phyloP scores from a whole-genome alignment of 2,113 vertebrate genomes.

The Eudorcas thomsonii region DNA sequence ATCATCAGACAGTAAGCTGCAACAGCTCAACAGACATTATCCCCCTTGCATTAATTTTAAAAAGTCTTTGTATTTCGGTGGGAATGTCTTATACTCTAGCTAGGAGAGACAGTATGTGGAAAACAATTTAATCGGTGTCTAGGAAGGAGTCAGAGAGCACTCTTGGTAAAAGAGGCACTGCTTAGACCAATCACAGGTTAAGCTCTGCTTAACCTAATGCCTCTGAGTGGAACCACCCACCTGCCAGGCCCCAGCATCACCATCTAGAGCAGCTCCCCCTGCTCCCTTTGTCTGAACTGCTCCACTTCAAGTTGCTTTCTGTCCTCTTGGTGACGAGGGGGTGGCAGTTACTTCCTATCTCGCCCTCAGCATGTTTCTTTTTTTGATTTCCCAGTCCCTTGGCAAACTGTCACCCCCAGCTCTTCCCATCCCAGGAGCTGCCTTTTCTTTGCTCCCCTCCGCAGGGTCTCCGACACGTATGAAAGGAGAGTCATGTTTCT shows the following conservation, averaged over 20 bases:
- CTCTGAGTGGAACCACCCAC: neutral
- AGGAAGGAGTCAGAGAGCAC: neutral
- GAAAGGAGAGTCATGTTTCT: neutral
- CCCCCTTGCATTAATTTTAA: neutral
- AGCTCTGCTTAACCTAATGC: neutral
- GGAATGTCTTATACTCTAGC: neutral
- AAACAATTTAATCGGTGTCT: neutral
- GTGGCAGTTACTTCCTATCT: neutral
- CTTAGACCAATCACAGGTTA: neutral
- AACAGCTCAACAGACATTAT: neutral
- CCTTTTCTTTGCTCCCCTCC: rapidly evolving
- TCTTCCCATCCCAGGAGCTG: neutral
- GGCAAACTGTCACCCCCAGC: neutral
- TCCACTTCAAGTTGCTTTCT: neutral
- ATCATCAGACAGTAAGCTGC: neutral
- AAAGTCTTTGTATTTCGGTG: neutral
- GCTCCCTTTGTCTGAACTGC: neutral
- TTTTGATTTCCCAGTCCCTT: neutral
- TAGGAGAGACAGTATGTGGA: neutral
- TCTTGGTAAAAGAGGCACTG: neutral
- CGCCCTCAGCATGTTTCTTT: neutral
- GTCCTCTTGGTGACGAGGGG: neutral
- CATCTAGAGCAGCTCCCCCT: neutral
- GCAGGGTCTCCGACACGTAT: neutral
- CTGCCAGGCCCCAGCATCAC: neutral